A percentile compares a stretch with the other conserved stretches of the same genome.
These are phyloP conservation scores for Euschistus heros DNA, from an alignment of 1,140 invertebrate species.

Conservation along the genomic window DNA sequence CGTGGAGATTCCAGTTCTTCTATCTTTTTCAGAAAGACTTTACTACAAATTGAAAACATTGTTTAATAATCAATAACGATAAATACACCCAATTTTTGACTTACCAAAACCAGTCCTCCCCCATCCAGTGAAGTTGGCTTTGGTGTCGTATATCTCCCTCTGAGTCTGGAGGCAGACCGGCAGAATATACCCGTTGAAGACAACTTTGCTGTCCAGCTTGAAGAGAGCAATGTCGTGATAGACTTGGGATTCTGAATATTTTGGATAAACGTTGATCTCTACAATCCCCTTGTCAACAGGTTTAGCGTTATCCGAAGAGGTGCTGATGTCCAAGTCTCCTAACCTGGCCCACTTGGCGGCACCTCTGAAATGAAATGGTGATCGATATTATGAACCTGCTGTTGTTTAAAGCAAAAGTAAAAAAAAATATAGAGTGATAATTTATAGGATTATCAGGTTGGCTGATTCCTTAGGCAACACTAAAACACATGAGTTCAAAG, in stretches of 20 bases:
- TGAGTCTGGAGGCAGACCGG: conserved; percentile 38
- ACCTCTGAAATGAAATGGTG: too few relatives aligned
- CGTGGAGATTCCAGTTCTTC: too few relatives aligned
- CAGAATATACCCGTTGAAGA: conserved; percentile 34
- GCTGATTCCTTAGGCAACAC: too few relatives aligned
- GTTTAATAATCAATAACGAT: too few relatives aligned
- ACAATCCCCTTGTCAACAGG: conserved; percentile 31
- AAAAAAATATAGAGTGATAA: too few relatives aligned
- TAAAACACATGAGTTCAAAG: too few relatives aligned
- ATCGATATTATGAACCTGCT: too few relatives aligned
- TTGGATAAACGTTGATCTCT: conserved; percentile 38
- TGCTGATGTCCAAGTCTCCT: conserved; percentile 31
- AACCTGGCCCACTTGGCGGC: conserved; percentile 27
- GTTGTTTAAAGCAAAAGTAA: too few relatives aligned
- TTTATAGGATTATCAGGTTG: too few relatives aligned
- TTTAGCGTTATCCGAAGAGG: conserved; percentile 25
- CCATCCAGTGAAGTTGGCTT: conserved; percentile 43
- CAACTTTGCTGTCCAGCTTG: conserved; percentile 35
- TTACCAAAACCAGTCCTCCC: conserved; percentile 33
- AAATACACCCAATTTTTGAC: too few relatives aligned
- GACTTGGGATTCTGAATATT: conserved; percentile 34
- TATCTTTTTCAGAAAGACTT: too few relatives aligned
- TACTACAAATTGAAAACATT: too few relatives aligned
- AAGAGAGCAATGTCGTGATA: conserved; percentile 54
- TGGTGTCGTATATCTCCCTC: neutral